phyloP scores from a whole-genome alignment of 2,113 vertebrate species.

The Pseudopipra pipra region DNA sequence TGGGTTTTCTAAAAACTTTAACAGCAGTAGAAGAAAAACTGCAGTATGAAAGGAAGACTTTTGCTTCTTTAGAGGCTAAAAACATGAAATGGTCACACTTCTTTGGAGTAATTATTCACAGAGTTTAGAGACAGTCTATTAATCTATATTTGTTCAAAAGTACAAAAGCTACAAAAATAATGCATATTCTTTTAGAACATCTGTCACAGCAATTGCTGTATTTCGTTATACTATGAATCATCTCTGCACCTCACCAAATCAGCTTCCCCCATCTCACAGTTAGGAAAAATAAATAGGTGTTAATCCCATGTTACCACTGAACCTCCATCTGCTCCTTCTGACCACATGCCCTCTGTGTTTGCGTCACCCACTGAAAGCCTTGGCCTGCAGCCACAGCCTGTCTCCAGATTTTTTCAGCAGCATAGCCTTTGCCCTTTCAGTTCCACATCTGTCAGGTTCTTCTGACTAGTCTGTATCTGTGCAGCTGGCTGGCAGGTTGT shows the following conservation, averaged over 20 bases:
- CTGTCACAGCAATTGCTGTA: background rate
- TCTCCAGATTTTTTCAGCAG: background rate
- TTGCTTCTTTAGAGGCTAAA: background rate
- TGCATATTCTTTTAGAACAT: background rate
- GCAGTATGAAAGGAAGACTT: background rate
- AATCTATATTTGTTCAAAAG: background rate
- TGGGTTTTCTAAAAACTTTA: background rate
- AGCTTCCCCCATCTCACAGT: background rate
- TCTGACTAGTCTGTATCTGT: background rate
- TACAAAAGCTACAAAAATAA: background rate
- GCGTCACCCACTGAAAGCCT: background rate
- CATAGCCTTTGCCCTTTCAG: background rate
- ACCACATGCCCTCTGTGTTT: background rate
- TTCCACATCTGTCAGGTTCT: background rate
- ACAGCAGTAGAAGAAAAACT: background rate
- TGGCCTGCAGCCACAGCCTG: accelerated
- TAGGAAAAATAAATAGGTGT: background rate
- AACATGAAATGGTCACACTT: background rate
- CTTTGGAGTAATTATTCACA: background rate
- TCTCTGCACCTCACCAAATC: background rate
- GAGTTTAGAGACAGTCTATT: background rate
- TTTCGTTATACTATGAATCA: background rate
- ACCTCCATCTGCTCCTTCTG: background rate
- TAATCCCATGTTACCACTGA: background rate
- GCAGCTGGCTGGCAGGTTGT: background rate